Percentiles rank a stretch among this genome's conserved stretches.
Conservation (phyloP, 2,113 vertebrate species). For the Chloebia gouldiae region DNA sequence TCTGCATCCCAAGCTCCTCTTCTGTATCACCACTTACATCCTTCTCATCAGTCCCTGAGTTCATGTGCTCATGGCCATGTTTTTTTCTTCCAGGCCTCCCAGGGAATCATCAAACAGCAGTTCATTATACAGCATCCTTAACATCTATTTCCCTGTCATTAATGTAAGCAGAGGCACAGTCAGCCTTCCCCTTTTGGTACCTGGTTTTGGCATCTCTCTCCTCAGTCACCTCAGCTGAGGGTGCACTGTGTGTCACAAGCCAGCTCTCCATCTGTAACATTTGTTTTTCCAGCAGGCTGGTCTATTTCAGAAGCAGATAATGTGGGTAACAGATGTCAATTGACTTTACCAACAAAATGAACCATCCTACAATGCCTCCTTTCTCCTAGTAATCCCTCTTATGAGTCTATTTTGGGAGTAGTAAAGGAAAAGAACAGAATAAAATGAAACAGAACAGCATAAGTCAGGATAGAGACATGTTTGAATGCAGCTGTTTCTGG, state of each 20-base stretch:
- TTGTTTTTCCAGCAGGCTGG: rapidly evolving
- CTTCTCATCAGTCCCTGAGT: not conserved
- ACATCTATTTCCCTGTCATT: not conserved
- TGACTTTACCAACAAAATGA: not conserved
- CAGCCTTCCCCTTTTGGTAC: not conserved
- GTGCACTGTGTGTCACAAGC: not conserved
- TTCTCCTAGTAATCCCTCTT: not conserved
- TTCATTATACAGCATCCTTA: not conserved
- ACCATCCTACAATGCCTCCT: not conserved
- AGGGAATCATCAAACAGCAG: not conserved
- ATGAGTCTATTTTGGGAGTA: not conserved
- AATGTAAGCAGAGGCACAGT: not conserved
- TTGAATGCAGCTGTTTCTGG: not conserved
- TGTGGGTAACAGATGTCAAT: not conserved
- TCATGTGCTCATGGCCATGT: not conserved
- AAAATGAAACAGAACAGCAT: rapidly evolving
- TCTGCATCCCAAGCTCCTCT: not conserved
- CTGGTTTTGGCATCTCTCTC: not conserved
- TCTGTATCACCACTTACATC: not conserved
- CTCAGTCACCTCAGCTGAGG: not conserved
- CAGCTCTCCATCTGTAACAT: not conserved
- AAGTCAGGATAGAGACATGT: not conserved
- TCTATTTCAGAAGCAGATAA: not conserved
- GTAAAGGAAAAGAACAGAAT: not conserved
- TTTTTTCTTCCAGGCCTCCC: not conserved